phyloP scores from a whole-genome alignment of 23 tunicate species.

The Diplosoma virens region DNA sequence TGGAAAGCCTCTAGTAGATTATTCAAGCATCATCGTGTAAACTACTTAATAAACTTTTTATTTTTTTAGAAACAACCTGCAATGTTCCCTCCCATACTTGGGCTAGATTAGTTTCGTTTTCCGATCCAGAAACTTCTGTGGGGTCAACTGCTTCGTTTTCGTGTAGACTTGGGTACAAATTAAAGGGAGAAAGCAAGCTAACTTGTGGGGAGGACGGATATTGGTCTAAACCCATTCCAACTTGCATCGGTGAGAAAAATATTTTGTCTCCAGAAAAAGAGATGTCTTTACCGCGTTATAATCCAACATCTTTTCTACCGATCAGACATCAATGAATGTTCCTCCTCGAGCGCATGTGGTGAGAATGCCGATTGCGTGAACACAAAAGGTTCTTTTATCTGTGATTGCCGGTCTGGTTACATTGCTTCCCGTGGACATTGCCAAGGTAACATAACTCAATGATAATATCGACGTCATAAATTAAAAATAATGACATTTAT shows the following conservation, averaged over 20 bases:
- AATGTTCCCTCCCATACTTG: background rate
- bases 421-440: background rate
- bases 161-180: background rate
- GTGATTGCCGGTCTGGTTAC: constrained; percentile 36
- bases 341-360: constrained; percentile 6
- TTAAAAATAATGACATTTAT: too few species aligned
- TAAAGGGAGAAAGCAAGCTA: background rate
- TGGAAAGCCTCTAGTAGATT: too few species aligned
- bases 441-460: too few species aligned
- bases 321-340: constrained; percentile 50
- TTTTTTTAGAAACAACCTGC: constrained; percentile 13
- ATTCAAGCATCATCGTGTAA: too few species aligned
- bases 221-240: constrained; percentile 29
- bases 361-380: constrained; percentile 42
- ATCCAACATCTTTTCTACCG: background rate
- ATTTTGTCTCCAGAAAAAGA: too few species aligned
- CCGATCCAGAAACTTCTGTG: background rate
- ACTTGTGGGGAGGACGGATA: constrained; percentile 11
- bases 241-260: constrained; percentile 6
- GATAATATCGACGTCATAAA: too few species aligned
- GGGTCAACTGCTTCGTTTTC: background rate
- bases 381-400: constrained; percentile 27
- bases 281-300: too few species aligned
- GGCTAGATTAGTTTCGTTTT: background rate
- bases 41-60: too few species aligned